Percentiles rank a stretch among this genome's conserved stretches.
Conservation (phyloP, 2,888 invertebrate genomes). For the Strigamia crassipes region DNA sequence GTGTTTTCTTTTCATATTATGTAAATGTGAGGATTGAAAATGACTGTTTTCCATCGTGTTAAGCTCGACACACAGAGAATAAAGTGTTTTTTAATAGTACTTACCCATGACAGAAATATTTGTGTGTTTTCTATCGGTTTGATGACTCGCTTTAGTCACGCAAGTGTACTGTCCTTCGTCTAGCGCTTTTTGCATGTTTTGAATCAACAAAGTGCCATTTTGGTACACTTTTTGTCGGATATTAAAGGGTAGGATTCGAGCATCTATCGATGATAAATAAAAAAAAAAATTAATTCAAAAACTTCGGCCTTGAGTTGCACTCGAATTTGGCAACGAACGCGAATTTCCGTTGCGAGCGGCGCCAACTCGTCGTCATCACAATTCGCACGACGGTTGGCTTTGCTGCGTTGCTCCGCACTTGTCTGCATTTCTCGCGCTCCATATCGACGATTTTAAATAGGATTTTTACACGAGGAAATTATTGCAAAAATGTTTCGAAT, state of each 20-base stretch:
- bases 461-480: not conserved
- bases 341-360: no score
- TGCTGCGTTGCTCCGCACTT: no score
- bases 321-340: no score
- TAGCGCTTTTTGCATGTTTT: conserved; percentile 45
- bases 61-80: not conserved
- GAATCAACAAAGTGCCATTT: conserved; percentile 47
- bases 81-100: not conserved
- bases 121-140: conserved; percentile 9
- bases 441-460: no score
- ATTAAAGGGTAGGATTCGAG: conserved; percentile 46
- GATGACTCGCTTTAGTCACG: conserved; percentile 30
- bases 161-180: conserved; percentile 48
- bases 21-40: not conserved
- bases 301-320: no score
- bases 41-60: not conserved
- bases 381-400: no score
- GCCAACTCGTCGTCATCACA: no score
- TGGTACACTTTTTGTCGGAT: conserved; percentile 46
- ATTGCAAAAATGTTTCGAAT: not conserved
- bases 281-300: no score
- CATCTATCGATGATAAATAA: not conserved
- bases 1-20: conserved; percentile 4
- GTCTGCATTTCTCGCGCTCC: no score
- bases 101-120: conserved; percentile 47